Conservation (phyloP, 2,888 invertebrate genomes). For the Netelia fuscicornis region DNA sequence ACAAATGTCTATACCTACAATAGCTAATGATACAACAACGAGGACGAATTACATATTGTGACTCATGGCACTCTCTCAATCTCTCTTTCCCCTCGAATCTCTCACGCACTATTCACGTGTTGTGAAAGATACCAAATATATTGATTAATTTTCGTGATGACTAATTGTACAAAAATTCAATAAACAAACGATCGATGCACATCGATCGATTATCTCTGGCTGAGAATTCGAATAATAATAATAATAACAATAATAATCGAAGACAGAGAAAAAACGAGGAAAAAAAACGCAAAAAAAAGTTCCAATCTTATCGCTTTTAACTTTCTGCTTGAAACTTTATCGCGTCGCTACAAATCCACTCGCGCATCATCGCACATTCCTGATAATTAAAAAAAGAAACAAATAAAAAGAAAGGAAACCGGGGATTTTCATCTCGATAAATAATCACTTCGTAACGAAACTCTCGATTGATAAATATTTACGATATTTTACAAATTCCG, state of each 20-base stretch:
- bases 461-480: slow-evolving; percentile 28
- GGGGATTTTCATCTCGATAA: slow-evolving; percentile 30
- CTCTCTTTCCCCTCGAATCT: slow-evolving; percentile 3
- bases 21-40: slow-evolving; percentile 9
- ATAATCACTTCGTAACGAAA: slow-evolving; percentile 35
- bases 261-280: slow-evolving; percentile 1
- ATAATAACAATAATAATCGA: not conserved
- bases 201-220: not conserved
- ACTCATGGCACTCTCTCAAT: slow-evolving; percentile 10
- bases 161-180: slow-evolving; percentile 42
- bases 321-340: slow-evolving; percentile 22
- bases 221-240: slow-evolving; percentile 14
- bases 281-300: not conserved
- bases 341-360: slow-evolving; percentile 26
- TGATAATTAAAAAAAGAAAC: not conserved
- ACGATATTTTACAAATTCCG: slow-evolving; percentile 6
- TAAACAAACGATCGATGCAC: not conserved
- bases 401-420: not conserved
- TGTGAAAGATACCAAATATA: slow-evolving; percentile 9
- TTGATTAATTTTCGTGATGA: slow-evolving; percentile 53
- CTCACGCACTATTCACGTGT: not conserved
- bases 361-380: not conserved
- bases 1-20: not conserved
- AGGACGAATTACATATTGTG: slow-evolving; percentile 25
- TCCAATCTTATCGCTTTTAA: slow-evolving; percentile 27